A percentile compares a stretch with the other conserved stretches of the same genome.
Evolutionary conservation across 2,113 vertebrate species (phyloP).

Genomic region (Elachura formosa): DNA sequence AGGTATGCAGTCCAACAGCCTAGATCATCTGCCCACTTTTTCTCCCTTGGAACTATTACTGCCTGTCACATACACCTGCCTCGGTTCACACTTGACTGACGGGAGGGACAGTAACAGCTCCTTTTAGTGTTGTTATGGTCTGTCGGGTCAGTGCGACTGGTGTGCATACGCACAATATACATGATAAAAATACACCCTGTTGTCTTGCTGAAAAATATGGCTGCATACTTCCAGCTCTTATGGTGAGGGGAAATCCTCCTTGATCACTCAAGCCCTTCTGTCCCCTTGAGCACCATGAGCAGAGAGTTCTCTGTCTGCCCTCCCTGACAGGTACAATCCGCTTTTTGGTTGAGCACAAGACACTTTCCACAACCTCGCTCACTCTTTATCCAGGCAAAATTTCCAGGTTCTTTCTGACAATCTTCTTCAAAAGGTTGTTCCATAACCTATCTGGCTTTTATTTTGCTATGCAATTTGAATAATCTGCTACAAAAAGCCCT

Average conservation of each 20-base stretch:
- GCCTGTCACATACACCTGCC: constrained; percentile 5
- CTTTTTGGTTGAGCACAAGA: neutral
- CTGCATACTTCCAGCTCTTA: neutral
- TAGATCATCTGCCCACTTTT: neutral
- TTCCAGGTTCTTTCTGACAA: constrained; percentile 21
- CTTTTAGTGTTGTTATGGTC: constrained; percentile 43
- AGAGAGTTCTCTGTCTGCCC: neutral
- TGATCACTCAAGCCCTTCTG: neutral
- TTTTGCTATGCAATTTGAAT: neutral
- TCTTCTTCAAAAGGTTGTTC: neutral
- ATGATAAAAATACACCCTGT: constrained; percentile 14
- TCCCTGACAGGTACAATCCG: neutral
- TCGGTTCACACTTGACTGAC: constrained; percentile 29
- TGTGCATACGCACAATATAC: neutral
- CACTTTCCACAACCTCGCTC: neutral
- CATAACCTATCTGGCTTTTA: neutral
- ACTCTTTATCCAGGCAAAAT: neutral
- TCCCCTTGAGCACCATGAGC: neutral
- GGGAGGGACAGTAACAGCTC: constrained; percentile 12
- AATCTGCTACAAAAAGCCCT: neutral
- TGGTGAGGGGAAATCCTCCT: neutral
- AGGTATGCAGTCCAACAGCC: neutral
- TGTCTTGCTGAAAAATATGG: neutral
- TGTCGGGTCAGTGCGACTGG: neutral
- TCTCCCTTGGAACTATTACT: neutral